Percentiles rank a stretch among this genome's conserved stretches.
Evolutionary conservation across 2,113 vertebrate species (phyloP).

Genomic region (Murina feae): DNA sequence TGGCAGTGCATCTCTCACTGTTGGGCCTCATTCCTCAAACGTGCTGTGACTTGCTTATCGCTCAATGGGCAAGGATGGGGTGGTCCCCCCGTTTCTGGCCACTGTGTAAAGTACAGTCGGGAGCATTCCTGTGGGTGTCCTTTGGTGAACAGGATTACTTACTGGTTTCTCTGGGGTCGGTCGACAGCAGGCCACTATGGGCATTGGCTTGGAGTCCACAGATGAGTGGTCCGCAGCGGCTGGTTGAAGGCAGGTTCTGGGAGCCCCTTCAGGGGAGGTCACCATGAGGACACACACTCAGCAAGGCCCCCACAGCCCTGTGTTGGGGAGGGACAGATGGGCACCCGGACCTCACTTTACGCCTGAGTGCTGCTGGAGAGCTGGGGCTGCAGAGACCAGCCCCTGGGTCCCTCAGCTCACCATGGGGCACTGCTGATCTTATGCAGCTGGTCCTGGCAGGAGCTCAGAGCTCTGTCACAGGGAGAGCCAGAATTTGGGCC

Average conservation of each 20-base stretch:
- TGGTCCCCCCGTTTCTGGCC: background rate
- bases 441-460: background rate
- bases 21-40: background rate
- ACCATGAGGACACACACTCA: background rate
- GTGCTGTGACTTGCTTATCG: rapidly evolving
- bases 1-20: rapidly evolving
- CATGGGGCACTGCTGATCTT: no score
- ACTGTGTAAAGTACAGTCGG: background rate
- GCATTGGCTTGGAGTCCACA: background rate
- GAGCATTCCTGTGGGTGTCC: background rate
- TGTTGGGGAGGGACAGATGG: background rate
- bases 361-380: background rate
- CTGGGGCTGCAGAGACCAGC: background rate
- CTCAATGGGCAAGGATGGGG: background rate
- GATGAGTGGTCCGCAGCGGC: rapidly evolving
- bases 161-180: background rate
- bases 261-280: background rate
- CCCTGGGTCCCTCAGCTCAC: background rate
- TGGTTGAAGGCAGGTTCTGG: background rate
- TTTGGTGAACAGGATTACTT: no score
- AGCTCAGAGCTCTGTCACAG: background rate
- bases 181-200: background rate
- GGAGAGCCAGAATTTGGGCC: background rate
- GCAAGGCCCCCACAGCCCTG: background rate
- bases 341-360: background rate